These are phyloP conservation scores for Heliconius charithonia DNA, from an alignment of 2,888 invertebrate genomes.

Conservation along the genomic window DNA sequence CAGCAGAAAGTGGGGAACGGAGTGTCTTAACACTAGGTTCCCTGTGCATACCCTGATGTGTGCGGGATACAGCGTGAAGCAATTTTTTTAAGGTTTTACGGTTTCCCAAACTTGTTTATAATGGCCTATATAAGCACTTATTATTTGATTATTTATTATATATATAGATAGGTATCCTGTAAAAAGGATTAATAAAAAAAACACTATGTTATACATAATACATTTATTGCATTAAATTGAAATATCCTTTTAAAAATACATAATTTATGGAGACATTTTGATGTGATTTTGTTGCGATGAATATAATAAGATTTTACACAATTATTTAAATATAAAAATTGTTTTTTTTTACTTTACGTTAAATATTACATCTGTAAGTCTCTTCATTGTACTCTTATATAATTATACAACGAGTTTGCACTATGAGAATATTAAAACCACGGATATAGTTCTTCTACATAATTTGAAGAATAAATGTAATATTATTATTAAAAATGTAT, in stretches of 20 bases:
- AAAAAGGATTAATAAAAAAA: slow-evolving; percentile 2
- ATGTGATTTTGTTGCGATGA: slow-evolving; percentile 16
- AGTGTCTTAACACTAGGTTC: no score
- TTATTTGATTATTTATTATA: not conserved
- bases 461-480: slow-evolving; percentile 21
- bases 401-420: slow-evolving; percentile 20
- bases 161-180: not conserved
- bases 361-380: slow-evolving; percentile 18
- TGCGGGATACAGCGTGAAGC: no score
- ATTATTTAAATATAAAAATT: not conserved
- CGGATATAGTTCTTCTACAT: not conserved
- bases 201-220: not conserved
- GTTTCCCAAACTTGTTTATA: not conserved
- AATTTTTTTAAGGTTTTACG: no score
- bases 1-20: no score
- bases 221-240: slow-evolving; percentile 29
- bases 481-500: slow-evolving; percentile 13
- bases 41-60: no score
- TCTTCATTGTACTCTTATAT: slow-evolving; percentile 15
- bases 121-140: slow-evolving; percentile 11
- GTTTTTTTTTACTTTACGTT: not conserved
- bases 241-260: slow-evolving; percentile 21
- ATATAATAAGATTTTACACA: not conserved
- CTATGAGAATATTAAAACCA: slow-evolving; percentile 13
- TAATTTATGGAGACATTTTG: slow-evolving; percentile 19